These are phyloP conservation scores for Typhlomys cinereus DNA, from an alignment of 2,113 vertebrate genomes.

Conservation along the genomic window DNA sequence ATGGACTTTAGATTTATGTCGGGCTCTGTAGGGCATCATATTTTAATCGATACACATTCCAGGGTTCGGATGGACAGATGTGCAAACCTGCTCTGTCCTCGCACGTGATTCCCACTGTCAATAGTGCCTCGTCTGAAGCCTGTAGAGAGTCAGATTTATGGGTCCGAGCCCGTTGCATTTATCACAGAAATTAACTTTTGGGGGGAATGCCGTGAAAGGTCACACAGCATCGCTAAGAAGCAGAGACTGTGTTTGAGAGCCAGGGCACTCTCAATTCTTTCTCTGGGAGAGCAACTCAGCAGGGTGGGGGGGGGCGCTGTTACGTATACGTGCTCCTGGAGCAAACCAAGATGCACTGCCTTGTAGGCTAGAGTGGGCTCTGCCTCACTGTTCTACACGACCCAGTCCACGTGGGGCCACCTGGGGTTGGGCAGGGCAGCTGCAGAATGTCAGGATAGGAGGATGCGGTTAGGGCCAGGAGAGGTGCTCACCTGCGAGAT, in stretches of 20 bases:
- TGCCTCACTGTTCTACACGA: no score
- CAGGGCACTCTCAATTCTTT: slow-evolving; percentile 69
- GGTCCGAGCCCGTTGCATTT: slow-evolving; percentile 81
- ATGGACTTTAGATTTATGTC: slow-evolving; percentile 89
- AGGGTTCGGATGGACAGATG: slow-evolving; percentile 85
- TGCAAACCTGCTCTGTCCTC: slow-evolving; percentile 82
- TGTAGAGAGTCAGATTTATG: slow-evolving; percentile 85
- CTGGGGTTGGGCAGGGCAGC: background rate
- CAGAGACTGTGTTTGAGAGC: slow-evolving; percentile 78
- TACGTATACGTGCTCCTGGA: no score
- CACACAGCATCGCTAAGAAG: slow-evolving; percentile 73
- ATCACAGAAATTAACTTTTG: slow-evolving; percentile 89
- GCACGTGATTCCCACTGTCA: slow-evolving; percentile 86
- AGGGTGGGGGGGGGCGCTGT: no score
- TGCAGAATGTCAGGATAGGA: fast-evolving
- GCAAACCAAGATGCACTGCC: no score
- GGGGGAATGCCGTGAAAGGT: slow-evolving; percentile 86
- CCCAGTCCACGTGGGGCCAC: no score
- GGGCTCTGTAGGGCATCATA: slow-evolving; percentile 83
- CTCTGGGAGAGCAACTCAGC: slow-evolving; percentile 35
- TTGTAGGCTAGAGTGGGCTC: no score
- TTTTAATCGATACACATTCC: slow-evolving; percentile 87
- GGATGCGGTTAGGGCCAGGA: no score
- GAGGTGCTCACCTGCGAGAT: no score
- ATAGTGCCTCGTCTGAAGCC: slow-evolving; percentile 86